Evolutionary conservation across 2,888 invertebrate genomes (phyloP), one percentile per base, ranked within the genome.

Genomic region (Cerceris rybyensis): DNA sequence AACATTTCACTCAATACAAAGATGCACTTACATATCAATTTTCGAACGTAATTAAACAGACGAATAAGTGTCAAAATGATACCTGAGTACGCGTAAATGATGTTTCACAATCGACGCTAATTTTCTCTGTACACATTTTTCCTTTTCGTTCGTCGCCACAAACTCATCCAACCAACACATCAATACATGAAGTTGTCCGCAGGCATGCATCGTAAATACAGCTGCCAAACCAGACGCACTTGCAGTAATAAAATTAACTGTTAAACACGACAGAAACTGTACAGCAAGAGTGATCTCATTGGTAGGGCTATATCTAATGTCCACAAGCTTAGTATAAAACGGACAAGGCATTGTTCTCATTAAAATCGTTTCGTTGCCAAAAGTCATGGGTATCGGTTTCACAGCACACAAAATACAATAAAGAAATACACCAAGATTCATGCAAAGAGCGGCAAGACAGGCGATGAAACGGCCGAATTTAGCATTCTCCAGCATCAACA

Each of bases 131-230:
- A 41, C 7, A 1, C 17, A 41, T 0, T 6, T 43, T 17, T 0
- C 42, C 2, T n/a, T 17, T 8, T 11, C 13, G 4, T 0, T 28
- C 52, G 2, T 61, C 0, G 81, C 69, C 1, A 87, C 69, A 0
- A 83, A 50, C 41, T 82, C 49, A 7, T 76, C 65, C 7, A 88
- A 54, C 74, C 77, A 71, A 0, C 14, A 57, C 52, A 74, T 79
- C 6, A 89, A n/a, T 0, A 88, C 73, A 6, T 68, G 57, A 17
- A 88, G 50, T 43, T 88, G 89, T 0, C 88, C 85, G 54, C 82
- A 85, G 0, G 86, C 86, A 46, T 89, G 89, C 55, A 84, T 76
- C 0, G 83, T 80, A 11, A 85, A 81, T 2, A 84, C 75, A 8
- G 83, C 80, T 0, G 82, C 78, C 0, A 89, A 17, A 43, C 83